Evolutionary conservation across 2,888 invertebrate species (phyloP).

Genomic region (Zaprionus lineosus): DNA sequence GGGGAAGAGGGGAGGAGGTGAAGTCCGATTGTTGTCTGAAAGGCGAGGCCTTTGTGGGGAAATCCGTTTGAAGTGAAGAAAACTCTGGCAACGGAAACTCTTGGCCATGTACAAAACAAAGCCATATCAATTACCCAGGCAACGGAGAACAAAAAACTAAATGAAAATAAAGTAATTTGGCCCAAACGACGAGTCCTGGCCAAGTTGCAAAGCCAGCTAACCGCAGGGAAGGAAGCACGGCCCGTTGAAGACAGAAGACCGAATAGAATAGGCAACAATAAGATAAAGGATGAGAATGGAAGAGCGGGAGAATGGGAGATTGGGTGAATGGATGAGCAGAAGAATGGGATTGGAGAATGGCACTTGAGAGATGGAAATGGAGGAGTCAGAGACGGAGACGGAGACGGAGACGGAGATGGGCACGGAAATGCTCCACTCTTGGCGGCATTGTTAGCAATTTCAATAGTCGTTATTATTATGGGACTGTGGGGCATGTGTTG

Average conservation of each 20-base stretch:
- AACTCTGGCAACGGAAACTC: slow-evolving; percentile 30
- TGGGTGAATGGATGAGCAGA: slow-evolving; percentile 2
- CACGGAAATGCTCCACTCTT: slow-evolving; percentile 45
- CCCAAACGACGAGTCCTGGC: slow-evolving; percentile 48
- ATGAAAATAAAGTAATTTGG: slow-evolving; percentile 62
- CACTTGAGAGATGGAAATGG: no score
- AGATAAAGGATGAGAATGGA: slow-evolving; percentile 4
- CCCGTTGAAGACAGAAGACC: slow-evolving; percentile 16
- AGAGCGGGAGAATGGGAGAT: background rate
- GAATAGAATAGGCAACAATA: no score
- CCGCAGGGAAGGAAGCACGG: slow-evolving; percentile 64
- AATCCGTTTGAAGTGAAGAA: background rate
- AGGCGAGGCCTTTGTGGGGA: slow-evolving; percentile 4
- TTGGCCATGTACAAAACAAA: slow-evolving; percentile 44
- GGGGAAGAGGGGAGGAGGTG: no score
- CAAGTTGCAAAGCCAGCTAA: slow-evolving; percentile 61
- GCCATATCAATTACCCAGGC: slow-evolving; percentile 68
- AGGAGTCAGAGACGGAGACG: no score
- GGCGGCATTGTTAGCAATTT: slow-evolving; percentile 61
- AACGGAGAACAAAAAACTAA: slow-evolving; percentile 21
- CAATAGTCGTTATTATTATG: slow-evolving; percentile 68
- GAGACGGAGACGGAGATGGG: no score
- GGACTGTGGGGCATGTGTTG: slow-evolving; percentile 58
- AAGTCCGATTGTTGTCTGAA: no score
- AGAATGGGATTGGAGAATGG: no score